Evolutionary conservation across 2,888 invertebrate species (phyloP).

Genomic region (Beris morrisii): DNA sequence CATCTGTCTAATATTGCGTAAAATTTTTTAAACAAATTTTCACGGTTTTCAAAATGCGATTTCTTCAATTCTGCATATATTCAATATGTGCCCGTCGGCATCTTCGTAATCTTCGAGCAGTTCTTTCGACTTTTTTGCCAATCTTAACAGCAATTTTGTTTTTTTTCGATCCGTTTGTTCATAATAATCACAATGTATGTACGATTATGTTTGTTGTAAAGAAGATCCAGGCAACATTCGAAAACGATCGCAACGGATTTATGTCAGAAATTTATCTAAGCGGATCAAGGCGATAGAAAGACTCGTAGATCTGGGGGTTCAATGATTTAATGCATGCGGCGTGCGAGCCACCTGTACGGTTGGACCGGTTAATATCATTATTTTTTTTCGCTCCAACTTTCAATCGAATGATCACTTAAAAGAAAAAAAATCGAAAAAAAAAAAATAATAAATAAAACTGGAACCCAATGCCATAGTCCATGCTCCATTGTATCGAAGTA

Average conservation of each 20-base stretch:
- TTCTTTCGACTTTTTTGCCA: background rate
- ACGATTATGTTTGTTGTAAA: too few relatives aligned
- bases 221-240: background rate
- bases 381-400: too few relatives aligned
- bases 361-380: background rate
- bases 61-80: slow-evolving; percentile 3
- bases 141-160: slow-evolving; percentile 1
- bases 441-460: background rate
- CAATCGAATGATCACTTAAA: background rate
- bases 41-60: slow-evolving; percentile 16
- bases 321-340: slow-evolving; percentile 32
- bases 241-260: slow-evolving; percentile 30
- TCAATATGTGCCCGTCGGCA: background rate
- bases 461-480: too few relatives aligned
- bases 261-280: slow-evolving; percentile 36
- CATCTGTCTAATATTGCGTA: slow-evolving; percentile 20
- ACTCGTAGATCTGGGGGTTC: slow-evolving; percentile 7
- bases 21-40: slow-evolving; percentile 15
- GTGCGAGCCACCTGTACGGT: slow-evolving; percentile 32
- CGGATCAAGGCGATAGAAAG: slow-evolving; percentile 34
- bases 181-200: background rate
- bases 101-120: background rate
- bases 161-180: background rate
- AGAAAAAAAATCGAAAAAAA: background rate
- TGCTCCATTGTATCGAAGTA: background rate